phyloP scores from a whole-genome alignment of 2,113 vertebrate species.

The Hydrochoerus hydrochaeris region DNA sequence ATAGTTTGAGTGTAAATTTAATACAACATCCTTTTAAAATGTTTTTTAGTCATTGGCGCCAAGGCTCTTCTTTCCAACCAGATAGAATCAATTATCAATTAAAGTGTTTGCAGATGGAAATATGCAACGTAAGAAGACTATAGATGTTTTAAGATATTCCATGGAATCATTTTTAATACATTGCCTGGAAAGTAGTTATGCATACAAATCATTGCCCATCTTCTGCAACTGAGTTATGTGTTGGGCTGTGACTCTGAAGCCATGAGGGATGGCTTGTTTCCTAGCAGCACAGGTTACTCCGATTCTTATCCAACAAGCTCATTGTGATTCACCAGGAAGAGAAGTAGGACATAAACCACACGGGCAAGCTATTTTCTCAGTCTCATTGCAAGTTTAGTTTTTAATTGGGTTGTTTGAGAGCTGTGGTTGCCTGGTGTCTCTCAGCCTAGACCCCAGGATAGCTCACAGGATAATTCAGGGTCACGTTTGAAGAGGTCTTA shows the following conservation, averaged over 20 bases:
- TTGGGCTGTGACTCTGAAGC: background rate
- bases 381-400: background rate
- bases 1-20: background rate
- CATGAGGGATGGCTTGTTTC: background rate
- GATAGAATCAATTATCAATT: background rate
- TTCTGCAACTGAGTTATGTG: background rate
- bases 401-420: background rate
- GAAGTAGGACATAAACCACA: background rate
- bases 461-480: background rate
- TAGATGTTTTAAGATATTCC: background rate
- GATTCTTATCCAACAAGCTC: background rate
- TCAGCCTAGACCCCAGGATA: background rate
- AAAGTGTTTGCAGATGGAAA: constrained; percentile 5
- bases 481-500: constrained; percentile 2
- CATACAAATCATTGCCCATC: background rate
- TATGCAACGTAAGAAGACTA: background rate
- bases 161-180: background rate
- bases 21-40: background rate
- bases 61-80: background rate
- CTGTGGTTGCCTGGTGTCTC: background rate
- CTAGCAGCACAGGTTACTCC: background rate
- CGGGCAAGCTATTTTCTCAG: background rate
- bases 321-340: background rate
- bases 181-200: constrained; percentile 12
- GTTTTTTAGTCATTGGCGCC: background rate